Conservation (phyloP, 2,797 vertebrate genomes). For the Clangula hyemalis region DNA sequence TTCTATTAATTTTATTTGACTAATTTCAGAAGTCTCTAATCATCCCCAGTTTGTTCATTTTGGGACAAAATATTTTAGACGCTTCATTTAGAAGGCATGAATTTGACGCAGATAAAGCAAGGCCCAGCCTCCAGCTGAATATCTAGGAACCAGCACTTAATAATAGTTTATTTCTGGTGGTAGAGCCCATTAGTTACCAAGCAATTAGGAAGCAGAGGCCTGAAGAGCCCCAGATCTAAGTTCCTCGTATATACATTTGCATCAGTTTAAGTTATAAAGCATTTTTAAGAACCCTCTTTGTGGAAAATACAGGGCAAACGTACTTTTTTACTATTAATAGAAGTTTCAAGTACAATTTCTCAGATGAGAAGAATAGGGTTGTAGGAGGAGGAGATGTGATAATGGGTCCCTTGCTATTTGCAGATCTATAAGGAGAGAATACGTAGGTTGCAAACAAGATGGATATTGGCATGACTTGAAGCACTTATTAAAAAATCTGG, state of each 20-base stretch:
- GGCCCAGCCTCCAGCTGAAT: not conserved
- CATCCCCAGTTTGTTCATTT: not conserved
- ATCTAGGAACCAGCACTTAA: not conserved
- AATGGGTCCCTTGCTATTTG: constrained; percentile 49
- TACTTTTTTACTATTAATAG: constrained; percentile 21
- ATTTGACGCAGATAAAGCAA: not conserved
- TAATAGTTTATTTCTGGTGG: not conserved
- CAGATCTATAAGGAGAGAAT: constrained; percentile 29
- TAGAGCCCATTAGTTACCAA: not conserved
- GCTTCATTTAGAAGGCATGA: not conserved
- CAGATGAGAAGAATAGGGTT: not conserved
- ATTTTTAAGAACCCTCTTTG: constrained; percentile 16
- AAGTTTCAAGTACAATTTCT: constrained; percentile 14
- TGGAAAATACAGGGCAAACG: constrained; percentile 26
- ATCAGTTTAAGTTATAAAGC: constrained; percentile 6
- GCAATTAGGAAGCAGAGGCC: not conserved
- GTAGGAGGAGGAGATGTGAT: constrained; percentile 45
- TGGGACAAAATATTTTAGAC: not conserved
- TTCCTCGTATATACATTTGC: not conserved
- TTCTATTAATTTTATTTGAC: not conserved
- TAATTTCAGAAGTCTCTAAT: not conserved
- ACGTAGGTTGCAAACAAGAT: not conserved
- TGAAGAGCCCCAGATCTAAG: not conserved
- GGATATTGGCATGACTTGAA: not conserved
- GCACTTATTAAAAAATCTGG: not conserved